Base-by-base conservation (phyloP, 2,113 vertebrate genomes). In the Chlamydotis undulata region DNA sequence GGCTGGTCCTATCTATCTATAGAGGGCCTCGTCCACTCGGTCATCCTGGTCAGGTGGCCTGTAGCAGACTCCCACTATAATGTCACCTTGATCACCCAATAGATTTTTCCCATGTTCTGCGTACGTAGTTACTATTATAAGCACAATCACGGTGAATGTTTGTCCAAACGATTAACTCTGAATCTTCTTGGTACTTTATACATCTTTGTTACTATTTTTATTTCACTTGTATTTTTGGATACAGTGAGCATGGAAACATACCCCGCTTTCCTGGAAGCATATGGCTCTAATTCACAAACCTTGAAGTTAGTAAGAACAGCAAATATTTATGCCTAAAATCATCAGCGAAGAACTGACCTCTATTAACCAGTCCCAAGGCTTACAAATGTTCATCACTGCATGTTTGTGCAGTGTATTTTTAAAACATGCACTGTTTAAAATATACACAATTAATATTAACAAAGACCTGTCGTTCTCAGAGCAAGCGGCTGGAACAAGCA, bases 381-480 rank as follows among this genome's bases (percentile, higher is more conserved):
- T 89, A 57, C 41, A 19, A 83, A 39, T 17, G 17, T 74, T 93
- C 74, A 9, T 6, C 3, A 4, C 79, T 78, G 76, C 71, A 1
- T 37, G 83, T 39, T 87, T 93, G 65, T 8, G 6, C 75, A 8
- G 49, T 50, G 70, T 7, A 80, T 84, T 92, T 92, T 95, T 91
- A 92, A 94, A 92, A 77, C 52, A 79, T 11, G 41, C 61, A 19
- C 35, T 43, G 87, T 80, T 94, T 93, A 93, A 93, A 94, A 86
- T 39, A 83, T 23, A 71, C 71, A 87, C 71, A 74, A 96, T 89
- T 92, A 96, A 94, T 93, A 96, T 93, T 94, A 96, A 96, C 93
- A 67, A 94, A 96, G 91, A 64, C 14, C 69, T 87, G 93, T 25
- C 35, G 39, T 67, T 79, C 70, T 41, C 74, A 37, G 57, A 15